Conservation (phyloP, 2,113 vertebrate genomes). For the Lonchura striata region DNA sequence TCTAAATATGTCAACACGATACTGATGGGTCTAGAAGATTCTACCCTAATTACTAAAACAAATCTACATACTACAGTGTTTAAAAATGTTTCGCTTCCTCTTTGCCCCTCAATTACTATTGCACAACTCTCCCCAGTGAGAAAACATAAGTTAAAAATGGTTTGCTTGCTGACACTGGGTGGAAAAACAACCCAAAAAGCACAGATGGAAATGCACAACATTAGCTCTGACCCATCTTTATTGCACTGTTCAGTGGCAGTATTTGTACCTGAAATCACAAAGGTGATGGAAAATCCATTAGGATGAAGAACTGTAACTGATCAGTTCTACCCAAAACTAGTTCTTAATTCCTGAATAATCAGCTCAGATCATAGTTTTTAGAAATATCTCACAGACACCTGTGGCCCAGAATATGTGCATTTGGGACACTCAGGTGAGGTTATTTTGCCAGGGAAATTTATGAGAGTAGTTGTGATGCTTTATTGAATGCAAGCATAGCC, state of each 20-base stretch:
- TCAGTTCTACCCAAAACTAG: background rate
- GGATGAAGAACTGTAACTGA: background rate
- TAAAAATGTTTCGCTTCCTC: constrained; percentile 59
- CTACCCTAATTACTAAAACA: constrained; percentile 45
- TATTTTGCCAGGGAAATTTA: background rate
- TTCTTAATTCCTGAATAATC: background rate
- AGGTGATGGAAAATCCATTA: background rate
- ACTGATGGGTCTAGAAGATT: background rate
- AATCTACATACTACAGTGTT: constrained; percentile 26
- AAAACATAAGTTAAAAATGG: background rate
- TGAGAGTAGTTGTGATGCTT: background rate
- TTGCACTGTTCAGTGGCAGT: background rate
- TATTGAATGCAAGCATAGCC: background rate
- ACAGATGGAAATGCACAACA: background rate
- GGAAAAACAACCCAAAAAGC: background rate
- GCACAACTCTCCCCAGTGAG: background rate
- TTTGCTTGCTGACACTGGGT: background rate
- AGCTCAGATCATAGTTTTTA: background rate
- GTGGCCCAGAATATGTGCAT: background rate
- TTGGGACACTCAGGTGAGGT: background rate
- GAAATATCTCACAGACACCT: rapidly evolving
- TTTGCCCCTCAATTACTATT: constrained; percentile 12
- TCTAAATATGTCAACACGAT: constrained; percentile 39
- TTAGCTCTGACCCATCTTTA: background rate
- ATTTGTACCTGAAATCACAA: background rate